phyloP scores from a whole-genome alignment of 2,797 vertebrate genomes.

The Distichodus sexfasciatus region DNA sequence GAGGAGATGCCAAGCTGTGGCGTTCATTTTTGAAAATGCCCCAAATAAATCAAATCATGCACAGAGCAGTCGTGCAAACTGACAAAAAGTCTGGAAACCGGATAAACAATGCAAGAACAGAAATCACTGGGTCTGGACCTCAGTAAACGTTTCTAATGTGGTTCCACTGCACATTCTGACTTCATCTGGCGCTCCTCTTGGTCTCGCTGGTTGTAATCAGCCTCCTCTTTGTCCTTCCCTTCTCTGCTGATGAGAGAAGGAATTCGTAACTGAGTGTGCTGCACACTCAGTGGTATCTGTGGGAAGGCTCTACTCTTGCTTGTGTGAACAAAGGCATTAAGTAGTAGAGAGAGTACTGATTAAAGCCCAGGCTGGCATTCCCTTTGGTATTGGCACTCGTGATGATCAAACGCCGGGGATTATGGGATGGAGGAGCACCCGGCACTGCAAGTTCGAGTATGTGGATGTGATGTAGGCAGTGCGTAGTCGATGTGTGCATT shows the following conservation, averaged over 20 bases:
- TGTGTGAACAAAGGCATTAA: slow-evolving; percentile 36
- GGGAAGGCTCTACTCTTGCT: slow-evolving; percentile 15
- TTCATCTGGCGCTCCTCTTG: too few species aligned
- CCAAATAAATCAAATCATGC: too few species aligned
- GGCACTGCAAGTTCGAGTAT: slow-evolving; percentile 5
- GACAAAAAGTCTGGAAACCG: too few species aligned
- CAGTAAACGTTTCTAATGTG: too few species aligned
- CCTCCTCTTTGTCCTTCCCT: slow-evolving; percentile 1
- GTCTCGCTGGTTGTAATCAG: background rate
- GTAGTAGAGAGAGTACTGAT: slow-evolving; percentile 19
- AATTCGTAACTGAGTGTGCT: background rate
- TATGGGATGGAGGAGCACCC: slow-evolving; percentile 31
- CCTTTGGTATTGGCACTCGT: slow-evolving; percentile 35
- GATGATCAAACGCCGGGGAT: slow-evolving; percentile 41
- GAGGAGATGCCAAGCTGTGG: too few species aligned
- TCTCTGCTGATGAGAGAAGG: slow-evolving; percentile 22
- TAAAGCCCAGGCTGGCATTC: slow-evolving; percentile 29
- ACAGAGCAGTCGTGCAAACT: too few species aligned
- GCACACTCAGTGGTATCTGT: slow-evolving; percentile 30
- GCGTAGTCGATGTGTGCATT: background rate
- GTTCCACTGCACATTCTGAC: too few species aligned
- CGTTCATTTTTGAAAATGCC: too few species aligned
- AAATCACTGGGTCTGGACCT: too few species aligned
- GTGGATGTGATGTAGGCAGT: background rate
- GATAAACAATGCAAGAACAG: too few species aligned